Evolutionary conservation across 1,140 invertebrate species (phyloP), one percentile per base, ranked within the genome.

Genomic region (Parapsyche elsis): DNA sequence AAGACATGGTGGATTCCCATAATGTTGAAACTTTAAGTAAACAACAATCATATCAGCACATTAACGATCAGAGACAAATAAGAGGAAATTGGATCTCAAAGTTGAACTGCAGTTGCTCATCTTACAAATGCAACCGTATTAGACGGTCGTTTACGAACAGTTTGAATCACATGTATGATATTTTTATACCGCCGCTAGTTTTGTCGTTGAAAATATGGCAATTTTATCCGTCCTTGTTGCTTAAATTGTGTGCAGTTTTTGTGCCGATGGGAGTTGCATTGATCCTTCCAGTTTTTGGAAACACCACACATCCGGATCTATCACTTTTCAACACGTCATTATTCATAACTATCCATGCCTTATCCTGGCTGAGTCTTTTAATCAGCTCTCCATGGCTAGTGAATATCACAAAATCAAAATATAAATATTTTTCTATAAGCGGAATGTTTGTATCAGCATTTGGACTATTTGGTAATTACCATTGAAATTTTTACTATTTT

Each of bases 291-390:
- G 84, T 87, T 81, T 84, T 88, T 73, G 86, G 85, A n/a, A 83
- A 86, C 26, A 83, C 86, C 77, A 85, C 87, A 23, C 78, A 84
- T 5, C 86, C 86, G 49, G 85, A 86, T 84, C 86, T 67, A 21
- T 84, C n/a, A n/a, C n/a, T 86, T 61, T 84, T 84, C 19, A 87
- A 88, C 80, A 84, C 85, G 5, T 87, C 87, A 59, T 87, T 89
- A 76, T 76, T 89, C 19, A 85, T 88, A 83, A 86, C 88, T 0
- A 82, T 88, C 12, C 85, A 88, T 78, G 88, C 85, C 0, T 88
- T 89, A 71, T 85, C 87, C 4, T 90, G 88, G 88, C 81, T 89
- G 79, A 87, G 87, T 83, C 87, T 88, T 73, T 78, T 89, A 59
- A 64, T 89, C 46, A 81, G 85, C 57, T 88, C 86, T 10, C 88